These are phyloP conservation scores for Parapsyche elsis DNA, from an alignment of 1,140 invertebrate genomes.

Conservation along the genomic window DNA sequence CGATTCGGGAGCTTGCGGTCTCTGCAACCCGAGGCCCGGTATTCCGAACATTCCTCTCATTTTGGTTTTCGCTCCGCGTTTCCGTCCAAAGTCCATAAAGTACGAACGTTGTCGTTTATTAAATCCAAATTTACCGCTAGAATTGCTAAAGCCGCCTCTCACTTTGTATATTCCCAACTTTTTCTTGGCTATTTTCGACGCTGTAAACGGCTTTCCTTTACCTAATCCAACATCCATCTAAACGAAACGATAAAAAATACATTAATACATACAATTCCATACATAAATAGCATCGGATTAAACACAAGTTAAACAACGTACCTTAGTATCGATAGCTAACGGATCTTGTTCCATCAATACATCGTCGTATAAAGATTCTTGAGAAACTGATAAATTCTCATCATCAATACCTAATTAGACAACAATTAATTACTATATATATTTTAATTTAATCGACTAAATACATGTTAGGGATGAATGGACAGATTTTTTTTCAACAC, in stretches of 20 bases:
- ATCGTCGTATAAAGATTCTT: constrained; percentile 76
- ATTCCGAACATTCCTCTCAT: constrained; percentile 86
- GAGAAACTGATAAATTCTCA: constrained; percentile 74
- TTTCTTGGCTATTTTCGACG: constrained; percentile 83
- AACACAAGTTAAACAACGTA: constrained; percentile 52
- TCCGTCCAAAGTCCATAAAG: constrained; percentile 78
- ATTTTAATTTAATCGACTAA: too few species aligned
- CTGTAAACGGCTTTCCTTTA: constrained; percentile 81
- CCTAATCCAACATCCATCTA: constrained; percentile 74
- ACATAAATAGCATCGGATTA: neutral
- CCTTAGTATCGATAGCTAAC: constrained; percentile 72
- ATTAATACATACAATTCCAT: constrained; percentile 23
- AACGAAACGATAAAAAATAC: too few species aligned
- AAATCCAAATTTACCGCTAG: constrained; percentile 74
- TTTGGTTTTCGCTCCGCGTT: constrained; percentile 85
- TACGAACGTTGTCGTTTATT: constrained; percentile 75
- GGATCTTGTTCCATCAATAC: constrained; percentile 70
- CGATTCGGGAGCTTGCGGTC: constrained; percentile 68
- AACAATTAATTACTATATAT: constrained; percentile 18
- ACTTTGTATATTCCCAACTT: constrained; percentile 73
- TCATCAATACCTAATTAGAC: constrained; percentile 70
- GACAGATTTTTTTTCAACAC: too few species aligned
- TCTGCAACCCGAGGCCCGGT: constrained; percentile 79
- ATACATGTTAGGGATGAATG: too few species aligned
- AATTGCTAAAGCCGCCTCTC: constrained; percentile 71